Percentiles rank a stretch among this genome's conserved stretches.
Conservation (phyloP, 2,797 vertebrate genomes). For the Lepidocolaptes lacrymiger region DNA sequence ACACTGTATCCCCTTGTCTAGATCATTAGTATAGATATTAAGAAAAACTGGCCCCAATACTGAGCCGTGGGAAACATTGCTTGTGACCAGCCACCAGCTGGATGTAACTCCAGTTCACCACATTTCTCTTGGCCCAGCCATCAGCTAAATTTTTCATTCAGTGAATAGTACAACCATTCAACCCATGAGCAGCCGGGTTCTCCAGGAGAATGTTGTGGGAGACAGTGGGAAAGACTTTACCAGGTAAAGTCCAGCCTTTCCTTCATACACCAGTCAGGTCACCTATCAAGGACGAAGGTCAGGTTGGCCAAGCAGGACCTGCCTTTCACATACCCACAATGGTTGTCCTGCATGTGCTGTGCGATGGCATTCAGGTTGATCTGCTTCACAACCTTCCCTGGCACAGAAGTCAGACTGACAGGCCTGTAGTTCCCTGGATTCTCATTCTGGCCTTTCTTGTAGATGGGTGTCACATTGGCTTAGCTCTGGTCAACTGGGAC, state of each 20-base stretch:
- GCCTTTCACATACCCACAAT: not conserved
- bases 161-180: too few species aligned
- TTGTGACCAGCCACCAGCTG: not conserved
- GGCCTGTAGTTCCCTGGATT: not conserved
- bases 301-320: not conserved
- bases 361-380: too few species aligned
- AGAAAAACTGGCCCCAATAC: fast-evolving
- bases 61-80: not conserved
- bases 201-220: not conserved
- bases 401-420: not conserved
- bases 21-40: too few species aligned
- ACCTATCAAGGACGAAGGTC: not conserved
- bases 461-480: fast-evolving
- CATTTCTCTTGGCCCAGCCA: not conserved
- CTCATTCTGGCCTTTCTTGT: not conserved
- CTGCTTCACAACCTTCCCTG: not conserved
- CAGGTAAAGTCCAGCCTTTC: not conserved
- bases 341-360: not conserved
- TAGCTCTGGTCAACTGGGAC: not conserved
- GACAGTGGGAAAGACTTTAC: not conserved
- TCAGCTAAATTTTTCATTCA: fast-evolving
- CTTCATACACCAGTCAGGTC: not conserved
- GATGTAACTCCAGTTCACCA: not conserved
- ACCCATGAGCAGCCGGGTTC: not conserved
- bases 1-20: not conserved